phyloP scores from a whole-genome alignment of 2,888 invertebrate species.

The Euspilapteryx auroguttella region DNA sequence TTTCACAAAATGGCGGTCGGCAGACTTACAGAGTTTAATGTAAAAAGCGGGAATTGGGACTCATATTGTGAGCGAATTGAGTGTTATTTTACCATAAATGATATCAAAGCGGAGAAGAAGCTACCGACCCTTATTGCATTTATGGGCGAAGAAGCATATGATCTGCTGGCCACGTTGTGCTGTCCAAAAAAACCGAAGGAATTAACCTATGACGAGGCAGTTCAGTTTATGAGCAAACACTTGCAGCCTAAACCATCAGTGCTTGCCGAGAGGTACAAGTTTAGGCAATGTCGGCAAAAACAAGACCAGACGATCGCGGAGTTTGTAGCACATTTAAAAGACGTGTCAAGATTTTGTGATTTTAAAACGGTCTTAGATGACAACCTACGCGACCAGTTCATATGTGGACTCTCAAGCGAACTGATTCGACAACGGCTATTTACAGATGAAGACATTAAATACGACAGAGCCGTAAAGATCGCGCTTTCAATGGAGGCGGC shows the following conservation, averaged over 20 bases:
- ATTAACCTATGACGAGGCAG: not conserved
- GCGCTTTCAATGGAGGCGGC: too few species aligned
- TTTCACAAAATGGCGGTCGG: too few species aligned
- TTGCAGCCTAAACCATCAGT: slow-evolving; percentile 1
- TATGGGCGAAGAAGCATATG: slow-evolving; percentile 6
- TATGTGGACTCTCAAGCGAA: too few species aligned
- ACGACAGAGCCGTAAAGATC: too few species aligned
- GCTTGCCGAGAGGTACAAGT: slow-evolving; percentile 1
- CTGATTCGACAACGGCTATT: too few species aligned
- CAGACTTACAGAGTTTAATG: slow-evolving; percentile 5
- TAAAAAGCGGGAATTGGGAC: slow-evolving; percentile 5
- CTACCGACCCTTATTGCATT: slow-evolving; percentile 6
- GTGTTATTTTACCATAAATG: slow-evolving; percentile 6
- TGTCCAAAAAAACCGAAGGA: slow-evolving; percentile 3
- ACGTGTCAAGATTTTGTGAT: too few species aligned
- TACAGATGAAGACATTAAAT: too few species aligned
- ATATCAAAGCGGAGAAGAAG: not conserved
- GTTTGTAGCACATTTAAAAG: not conserved
- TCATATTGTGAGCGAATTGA: slow-evolving; percentile 5
- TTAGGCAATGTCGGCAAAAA: not conserved
- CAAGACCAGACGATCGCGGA: not conserved
- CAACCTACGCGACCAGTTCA: not conserved
- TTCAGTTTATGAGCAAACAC: not conserved
- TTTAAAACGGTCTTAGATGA: not conserved
- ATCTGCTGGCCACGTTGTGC: slow-evolving; percentile 3